phyloP scores from a whole-genome alignment of 2,888 invertebrate genomes.

The Napeogenes sylphis region DNA sequence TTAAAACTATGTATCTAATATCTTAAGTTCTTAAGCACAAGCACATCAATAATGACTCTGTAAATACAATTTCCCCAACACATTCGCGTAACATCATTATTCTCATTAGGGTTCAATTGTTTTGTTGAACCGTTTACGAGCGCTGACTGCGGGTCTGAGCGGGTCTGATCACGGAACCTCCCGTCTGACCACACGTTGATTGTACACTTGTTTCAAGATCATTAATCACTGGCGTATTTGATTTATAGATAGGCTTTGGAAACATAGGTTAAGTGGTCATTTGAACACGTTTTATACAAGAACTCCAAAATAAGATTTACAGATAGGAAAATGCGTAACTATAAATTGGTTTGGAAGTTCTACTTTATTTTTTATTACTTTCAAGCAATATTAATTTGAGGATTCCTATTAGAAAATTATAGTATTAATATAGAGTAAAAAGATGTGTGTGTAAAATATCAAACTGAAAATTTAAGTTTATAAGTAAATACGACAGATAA shows the following conservation, averaged over 20 bases:
- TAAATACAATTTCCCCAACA: slow-evolving; percentile 18
- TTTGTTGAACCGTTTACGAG: slow-evolving; percentile 47
- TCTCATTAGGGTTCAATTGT: slow-evolving; percentile 67
- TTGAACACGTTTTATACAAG: neutral
- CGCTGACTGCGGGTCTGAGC: slow-evolving; percentile 37
- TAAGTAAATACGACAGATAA: too few species aligned
- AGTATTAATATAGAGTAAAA: too few species aligned
- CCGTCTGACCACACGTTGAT: slow-evolving; percentile 66
- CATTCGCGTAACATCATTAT: slow-evolving; percentile 34
- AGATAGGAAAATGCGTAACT: too few species aligned
- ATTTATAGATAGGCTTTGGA: neutral
- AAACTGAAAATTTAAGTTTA: too few species aligned
- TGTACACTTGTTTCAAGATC: slow-evolving; percentile 62
- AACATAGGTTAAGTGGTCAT: neutral
- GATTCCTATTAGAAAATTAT: too few species aligned
- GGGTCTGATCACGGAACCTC: slow-evolving; percentile 7
- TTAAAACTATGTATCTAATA: too few species aligned
- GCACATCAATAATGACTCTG: slow-evolving; percentile 16
- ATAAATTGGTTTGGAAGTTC: too few species aligned
- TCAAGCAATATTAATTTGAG: too few species aligned
- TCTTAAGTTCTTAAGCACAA: neutral
- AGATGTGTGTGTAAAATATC: too few species aligned
- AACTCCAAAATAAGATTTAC: too few species aligned
- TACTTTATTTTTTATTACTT: too few species aligned
- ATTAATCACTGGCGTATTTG: slow-evolving; percentile 38